Evolutionary conservation across 2,113 vertebrate genomes (phyloP).

Genomic region (Trinectes maculatus): DNA sequence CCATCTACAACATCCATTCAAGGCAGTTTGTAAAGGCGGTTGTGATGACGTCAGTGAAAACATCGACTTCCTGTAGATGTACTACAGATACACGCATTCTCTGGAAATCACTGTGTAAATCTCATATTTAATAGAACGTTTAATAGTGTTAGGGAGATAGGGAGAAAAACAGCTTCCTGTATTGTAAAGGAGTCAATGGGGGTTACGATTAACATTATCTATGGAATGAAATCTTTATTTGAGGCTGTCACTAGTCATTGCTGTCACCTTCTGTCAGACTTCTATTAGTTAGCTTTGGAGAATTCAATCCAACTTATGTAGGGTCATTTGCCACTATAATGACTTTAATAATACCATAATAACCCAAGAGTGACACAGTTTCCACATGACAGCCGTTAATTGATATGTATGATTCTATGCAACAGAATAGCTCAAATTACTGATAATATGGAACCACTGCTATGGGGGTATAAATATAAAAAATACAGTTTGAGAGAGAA

Average conservation of each 20-base stretch:
- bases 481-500: constrained; percentile 22
- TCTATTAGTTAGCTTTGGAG: not conserved
- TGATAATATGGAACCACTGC: not conserved
- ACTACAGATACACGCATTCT: constrained; percentile 21
- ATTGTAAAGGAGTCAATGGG: constrained; percentile 26
- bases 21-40: constrained; percentile 5
- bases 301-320: constrained; percentile 16
- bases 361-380: constrained; percentile 31
- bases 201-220: constrained; percentile 36
- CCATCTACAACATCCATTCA: constrained; percentile 15
- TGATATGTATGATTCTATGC: not conserved
- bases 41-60: constrained; percentile 17
- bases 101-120: constrained; percentile 40
- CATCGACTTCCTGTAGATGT: constrained; percentile 3
- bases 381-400: not conserved
- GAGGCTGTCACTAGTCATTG: constrained; percentile 45
- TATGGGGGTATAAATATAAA: not conserved
- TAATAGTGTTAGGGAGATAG: not conserved
- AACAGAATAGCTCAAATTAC: not conserved
- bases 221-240: constrained; percentile 21
- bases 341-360: constrained; percentile 23
- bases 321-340: not conserved
- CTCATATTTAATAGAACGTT: constrained; percentile 40
- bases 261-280: not conserved
- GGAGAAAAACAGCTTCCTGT: constrained; percentile 26